phyloP scores from a whole-genome alignment of 2,797 vertebrate genomes.

The Myotis myotis region DNA sequence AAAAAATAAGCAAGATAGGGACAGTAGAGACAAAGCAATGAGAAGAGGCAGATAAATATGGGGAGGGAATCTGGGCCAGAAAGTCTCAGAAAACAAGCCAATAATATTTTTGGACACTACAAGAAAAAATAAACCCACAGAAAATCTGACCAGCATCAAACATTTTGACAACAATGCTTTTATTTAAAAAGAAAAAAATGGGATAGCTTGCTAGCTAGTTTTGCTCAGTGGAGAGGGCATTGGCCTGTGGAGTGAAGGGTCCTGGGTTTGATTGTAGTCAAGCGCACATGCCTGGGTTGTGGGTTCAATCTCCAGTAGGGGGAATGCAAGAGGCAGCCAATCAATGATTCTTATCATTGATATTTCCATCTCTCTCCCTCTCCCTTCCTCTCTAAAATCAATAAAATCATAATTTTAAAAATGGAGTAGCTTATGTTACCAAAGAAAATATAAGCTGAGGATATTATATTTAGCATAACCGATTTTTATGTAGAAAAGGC shows the following conservation, averaged over 20 bases:
- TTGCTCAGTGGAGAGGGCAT: too few species aligned
- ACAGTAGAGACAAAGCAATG: background rate
- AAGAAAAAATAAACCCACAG: background rate
- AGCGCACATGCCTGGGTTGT: too few species aligned
- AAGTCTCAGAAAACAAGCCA: background rate
- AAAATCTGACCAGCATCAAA: background rate
- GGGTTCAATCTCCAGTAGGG: too few species aligned
- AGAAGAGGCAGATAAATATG: background rate
- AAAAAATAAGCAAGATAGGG: background rate
- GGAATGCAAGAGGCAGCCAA: too few species aligned
- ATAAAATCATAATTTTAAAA: too few species aligned
- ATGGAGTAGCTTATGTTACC: background rate
- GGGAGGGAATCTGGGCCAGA: background rate
- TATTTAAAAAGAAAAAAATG: too few species aligned
- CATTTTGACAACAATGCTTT: background rate
- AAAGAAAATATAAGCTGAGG: background rate
- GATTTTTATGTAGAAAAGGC: background rate
- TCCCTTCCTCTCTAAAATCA: too few species aligned
- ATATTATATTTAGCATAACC: background rate
- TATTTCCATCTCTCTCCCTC: too few species aligned
- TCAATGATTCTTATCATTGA: too few species aligned
- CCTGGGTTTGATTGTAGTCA: too few species aligned
- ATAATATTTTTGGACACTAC: background rate
- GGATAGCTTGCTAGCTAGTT: background rate
- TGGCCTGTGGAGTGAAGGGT: too few species aligned